A percentile compares a stretch with the other conserved stretches of the same genome.
phyloP scores from a whole-genome alignment of 2,113 vertebrate species.

The Microcebus lehilahytsara region DNA sequence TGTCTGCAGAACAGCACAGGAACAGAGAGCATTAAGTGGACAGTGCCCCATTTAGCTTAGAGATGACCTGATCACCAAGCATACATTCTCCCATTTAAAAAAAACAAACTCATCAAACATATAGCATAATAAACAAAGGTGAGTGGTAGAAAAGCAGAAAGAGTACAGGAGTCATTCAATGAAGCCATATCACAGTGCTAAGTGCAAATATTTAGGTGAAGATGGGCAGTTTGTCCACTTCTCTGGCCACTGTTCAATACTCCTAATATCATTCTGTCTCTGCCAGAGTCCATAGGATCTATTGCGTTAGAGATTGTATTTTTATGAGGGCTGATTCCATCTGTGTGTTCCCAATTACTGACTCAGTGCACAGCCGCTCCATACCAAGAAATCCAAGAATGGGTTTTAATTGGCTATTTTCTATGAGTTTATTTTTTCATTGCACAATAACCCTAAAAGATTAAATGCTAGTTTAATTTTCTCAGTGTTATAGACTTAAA shows the following conservation, averaged over 20 bases:
- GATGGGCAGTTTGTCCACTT: background rate
- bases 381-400: background rate
- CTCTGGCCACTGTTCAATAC: background rate
- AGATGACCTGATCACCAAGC: background rate
- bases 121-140: background rate
- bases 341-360: background rate
- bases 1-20: background rate
- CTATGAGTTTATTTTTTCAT: conserved; percentile 4
- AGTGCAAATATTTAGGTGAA: background rate
- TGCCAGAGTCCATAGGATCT: background rate
- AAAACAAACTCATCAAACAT: background rate
- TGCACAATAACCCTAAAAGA: background rate
- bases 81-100: background rate
- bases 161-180: background rate
- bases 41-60: background rate
- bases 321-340: background rate
- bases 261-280: background rate
- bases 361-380: background rate
- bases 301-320: background rate
- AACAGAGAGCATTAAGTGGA: background rate
- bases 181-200: fast-evolving
- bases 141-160: background rate
- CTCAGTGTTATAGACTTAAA: background rate
- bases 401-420: background rate
- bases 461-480: conserved; percentile 27